These are phyloP conservation scores for Galagoides demidoff DNA, from an alignment of 2,797 vertebrate genomes.

Conservation along the genomic window DNA sequence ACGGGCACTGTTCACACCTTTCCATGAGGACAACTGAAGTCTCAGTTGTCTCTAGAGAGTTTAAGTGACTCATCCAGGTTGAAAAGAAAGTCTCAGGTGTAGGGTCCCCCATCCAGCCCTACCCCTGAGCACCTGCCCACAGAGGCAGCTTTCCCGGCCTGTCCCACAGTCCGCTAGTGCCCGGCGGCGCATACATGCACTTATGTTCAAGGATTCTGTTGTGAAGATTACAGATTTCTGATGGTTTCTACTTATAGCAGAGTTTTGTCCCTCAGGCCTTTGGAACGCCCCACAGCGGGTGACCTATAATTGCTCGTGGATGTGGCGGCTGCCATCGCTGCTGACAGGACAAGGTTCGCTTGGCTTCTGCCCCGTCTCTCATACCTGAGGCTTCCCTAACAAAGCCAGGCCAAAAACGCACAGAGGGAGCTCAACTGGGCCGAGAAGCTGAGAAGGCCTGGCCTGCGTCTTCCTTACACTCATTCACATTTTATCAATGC, in stretches of 20 bases:
- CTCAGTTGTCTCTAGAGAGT: not conserved
- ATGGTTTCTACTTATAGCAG: not conserved
- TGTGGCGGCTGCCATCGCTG: fast-evolving
- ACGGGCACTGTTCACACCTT: fast-evolving
- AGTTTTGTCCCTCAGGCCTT: not conserved
- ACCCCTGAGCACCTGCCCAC: too few relatives aligned
- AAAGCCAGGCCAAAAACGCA: not conserved
- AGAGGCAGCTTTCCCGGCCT: fast-evolving
- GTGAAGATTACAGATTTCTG: not conserved
- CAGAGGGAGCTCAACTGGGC: not conserved
- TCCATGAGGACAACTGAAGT: not conserved
- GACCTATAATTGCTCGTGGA: not conserved
- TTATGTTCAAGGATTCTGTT: not conserved
- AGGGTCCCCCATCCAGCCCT: not conserved
- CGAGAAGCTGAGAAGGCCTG: not conserved
- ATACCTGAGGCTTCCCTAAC: not conserved
- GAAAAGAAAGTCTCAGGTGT: not conserved
- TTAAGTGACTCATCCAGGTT: not conserved
- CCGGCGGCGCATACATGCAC: fast-evolving
- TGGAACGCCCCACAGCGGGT: not conserved
- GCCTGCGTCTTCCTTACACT: not conserved
- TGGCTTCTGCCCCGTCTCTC: not conserved
- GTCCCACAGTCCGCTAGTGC: fast-evolving
- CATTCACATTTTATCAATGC: not conserved
- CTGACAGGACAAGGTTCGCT: not conserved